Percentiles rank a stretch among this genome's conserved stretches.
Evolutionary conservation across 2,113 vertebrate genomes (phyloP).

Genomic region (Dicrurus megarhynchus): DNA sequence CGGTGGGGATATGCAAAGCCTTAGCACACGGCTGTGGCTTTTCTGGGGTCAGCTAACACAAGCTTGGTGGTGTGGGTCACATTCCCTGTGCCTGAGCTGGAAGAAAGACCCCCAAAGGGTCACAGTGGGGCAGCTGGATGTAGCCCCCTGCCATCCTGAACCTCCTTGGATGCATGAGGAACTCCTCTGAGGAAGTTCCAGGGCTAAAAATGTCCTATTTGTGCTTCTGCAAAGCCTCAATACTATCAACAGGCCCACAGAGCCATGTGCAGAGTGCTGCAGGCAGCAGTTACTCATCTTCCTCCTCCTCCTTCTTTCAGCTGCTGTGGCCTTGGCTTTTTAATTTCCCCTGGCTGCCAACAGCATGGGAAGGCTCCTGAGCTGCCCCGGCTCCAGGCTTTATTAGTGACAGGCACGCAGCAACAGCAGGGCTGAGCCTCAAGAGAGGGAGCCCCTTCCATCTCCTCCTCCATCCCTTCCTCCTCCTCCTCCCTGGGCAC

Average conservation of each 20-base stretch:
- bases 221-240: neutral
- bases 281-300: neutral
- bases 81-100: neutral
- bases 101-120: neutral
- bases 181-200: neutral
- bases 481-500: neutral
- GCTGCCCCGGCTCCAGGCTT: fast-evolving
- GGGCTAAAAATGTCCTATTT: neutral
- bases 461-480: neutral
- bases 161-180: neutral
- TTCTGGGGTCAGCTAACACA: neutral
- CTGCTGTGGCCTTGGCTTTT: neutral
- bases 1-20: neutral
- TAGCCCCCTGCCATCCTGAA: neutral
- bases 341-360: neutral
- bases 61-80: neutral
- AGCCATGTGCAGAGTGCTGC: neutral
- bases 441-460: fast-evolving
- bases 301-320: neutral
- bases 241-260: neutral
- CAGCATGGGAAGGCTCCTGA: neutral
- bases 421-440: neutral
- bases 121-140: neutral
- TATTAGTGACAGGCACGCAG: neutral
- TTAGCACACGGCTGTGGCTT: neutral